Base-by-base conservation (phyloP, 1,140 invertebrate species). In the Plodia interpunctella region DNA sequence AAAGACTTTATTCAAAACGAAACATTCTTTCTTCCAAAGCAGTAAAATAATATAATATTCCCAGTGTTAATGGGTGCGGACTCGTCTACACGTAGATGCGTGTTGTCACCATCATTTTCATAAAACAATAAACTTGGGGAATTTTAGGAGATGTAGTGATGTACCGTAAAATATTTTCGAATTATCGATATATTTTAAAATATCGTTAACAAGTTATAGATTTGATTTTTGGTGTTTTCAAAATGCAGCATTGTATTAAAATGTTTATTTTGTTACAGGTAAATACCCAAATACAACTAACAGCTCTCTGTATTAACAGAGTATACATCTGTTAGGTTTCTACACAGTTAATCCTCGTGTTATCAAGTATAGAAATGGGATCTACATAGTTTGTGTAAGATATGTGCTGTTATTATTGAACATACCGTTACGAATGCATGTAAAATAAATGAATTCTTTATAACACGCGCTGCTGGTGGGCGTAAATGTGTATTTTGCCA, bases 51-150 rank as follows among this genome's bases (percentile, higher is more conserved):
- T 15, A 44, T 44, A 44, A 15, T 15, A 44, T 3, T 3, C 38
- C 38, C 38, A 5, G 13, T 44, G 38, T 15, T n/a, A 44, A n/a
- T 17, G 13, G 32, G 10, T 32, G 11, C 11, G 11, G 2, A 1
- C 2, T 44, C 15, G 3, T 17, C 38, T n/a, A 15, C 38, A 38
- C 13, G 1, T 44, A 44, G 13, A 17, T 13, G 38, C 10, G 13
- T 15, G 62, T 59, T 65, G 68, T 71, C 68, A 62, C 68, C 53
- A 71, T 65, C 69, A 68, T 71, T 65, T 65, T 71, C 68, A 71
- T 70, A 64, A 65, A 65, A 69, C 66, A 66, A 70, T 71, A 67
- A 71, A 71, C 59, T 54, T 21, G 19, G 13, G 10, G 8, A 25
- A 15, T 53, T 2, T 21, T 53, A 6, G 6, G 6, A 25, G 4